Evolutionary conservation across 1,140 invertebrate species (phyloP), one percentile per base, ranked within the genome.

Genomic region (Drosophila ogumai): DNA sequence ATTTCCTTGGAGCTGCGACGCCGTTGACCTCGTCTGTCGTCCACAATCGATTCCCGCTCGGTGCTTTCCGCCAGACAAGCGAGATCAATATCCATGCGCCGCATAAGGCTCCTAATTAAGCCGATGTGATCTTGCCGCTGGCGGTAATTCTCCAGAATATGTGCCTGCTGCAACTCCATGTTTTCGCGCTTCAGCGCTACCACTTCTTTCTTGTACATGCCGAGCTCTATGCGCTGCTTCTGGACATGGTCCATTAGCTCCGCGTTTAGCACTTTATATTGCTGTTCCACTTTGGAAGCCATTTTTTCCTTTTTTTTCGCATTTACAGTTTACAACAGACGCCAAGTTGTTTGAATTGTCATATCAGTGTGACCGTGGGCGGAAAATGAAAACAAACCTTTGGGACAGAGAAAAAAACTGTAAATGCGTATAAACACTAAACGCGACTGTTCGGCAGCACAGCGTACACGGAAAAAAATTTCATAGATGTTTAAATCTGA

Each of bases 251-350:
- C 54, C 34, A 81, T 75, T 1, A 86, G 28, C 17, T 86, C 60
- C 3, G 82, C 79, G 22, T 86, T 86, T 0, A 86, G 34, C 5
- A 46, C 3, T 55, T 86, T 86, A 19, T 85, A 85, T 15, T 86
- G 79, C 19, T 28, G 22, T 36, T 85, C 82, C 46, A 75, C 65
- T 49, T 56, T 63, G 5, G 40, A 22, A 6, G 15, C 49, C 65
- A 68, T 68, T 31, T 2, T 3, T 3, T 31, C 19, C 25, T 15
- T 31, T 52, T 12, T 22, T 9, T 38, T 38, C 7, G 25, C 50
- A 34, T 61, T 43, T 22, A 34, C 28, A 6, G 25, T 46, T 15
- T 40, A 22, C 31, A 32, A 32, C 36, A 32, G 38, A 22, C 28
- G 34, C n/a, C 6, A 49, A 10, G 25, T 49, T 47, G 31, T 63